Evolutionary conservation across 1,140 invertebrate genomes (phyloP), one percentile per base, ranked within the genome.

Genomic region (Cyclargus thomasi): DNA sequence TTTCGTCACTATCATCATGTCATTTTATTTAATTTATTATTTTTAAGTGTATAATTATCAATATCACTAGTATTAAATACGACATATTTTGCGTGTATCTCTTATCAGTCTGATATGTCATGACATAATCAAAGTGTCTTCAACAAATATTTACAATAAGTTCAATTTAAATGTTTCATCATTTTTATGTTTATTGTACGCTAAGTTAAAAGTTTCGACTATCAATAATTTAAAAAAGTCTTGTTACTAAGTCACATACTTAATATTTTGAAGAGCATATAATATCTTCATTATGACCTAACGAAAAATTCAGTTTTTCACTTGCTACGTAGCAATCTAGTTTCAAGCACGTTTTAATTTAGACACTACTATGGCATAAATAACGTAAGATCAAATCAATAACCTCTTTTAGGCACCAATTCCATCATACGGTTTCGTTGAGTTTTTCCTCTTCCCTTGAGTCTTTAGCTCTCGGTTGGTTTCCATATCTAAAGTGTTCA

Each of bases 401-500:
- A 29, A 29, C 29, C 29, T 7, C 4, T 29, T 29, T 8, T 29
- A 29, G 29, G 5, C 29, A 29, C 8, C 5, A 8, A 4, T 29
- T 47, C 39, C 3, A 20, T 59, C 55, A 59, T 2, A 21, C 55
- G 0, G 55, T 59, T 11, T 59, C 55, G 11, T 59, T 59, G 11
- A 59, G 55, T 11, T 59, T 59, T 66, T 66, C 53, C 21, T 57
- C 53, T 59, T 73, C 71, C 63, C 71, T 70, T 35, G 67, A 14
- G 66, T 68, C 69, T 62, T 74, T 70, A 47, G 20, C 57, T 68
- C 72, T 74, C 16, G 69, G 68, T 67, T 80, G 81, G 59, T 81
- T 80, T 8, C 77, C 71, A 23, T 80, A 73, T 68, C 84, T 83
- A 72, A 89, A 90, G 70, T 84, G 71, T 70, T 91, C 88, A 67